Evolutionary conservation across 2,888 invertebrate species (phyloP).

Genomic region (Leptopilina syphax): DNA sequence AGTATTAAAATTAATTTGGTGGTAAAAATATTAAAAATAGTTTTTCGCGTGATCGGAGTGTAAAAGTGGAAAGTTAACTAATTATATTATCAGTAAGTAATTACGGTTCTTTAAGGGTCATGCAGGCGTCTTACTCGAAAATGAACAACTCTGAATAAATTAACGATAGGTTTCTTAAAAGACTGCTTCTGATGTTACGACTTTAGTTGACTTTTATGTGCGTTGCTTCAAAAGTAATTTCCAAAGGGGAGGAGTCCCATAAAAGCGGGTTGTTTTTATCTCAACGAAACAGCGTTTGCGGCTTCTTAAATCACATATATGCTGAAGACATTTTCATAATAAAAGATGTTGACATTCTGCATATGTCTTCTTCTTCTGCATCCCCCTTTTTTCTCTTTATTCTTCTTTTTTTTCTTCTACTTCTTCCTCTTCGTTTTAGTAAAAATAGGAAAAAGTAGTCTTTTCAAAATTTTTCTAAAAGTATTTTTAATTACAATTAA

Average conservation of each 20-base stretch:
- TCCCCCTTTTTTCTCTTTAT: neutral
- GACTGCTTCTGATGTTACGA: slow-evolving; percentile 43
- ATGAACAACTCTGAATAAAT: slow-evolving; percentile 41
- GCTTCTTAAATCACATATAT: neutral
- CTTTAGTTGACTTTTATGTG: slow-evolving; percentile 50
- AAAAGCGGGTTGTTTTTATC: slow-evolving; percentile 44
- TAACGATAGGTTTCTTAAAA: slow-evolving; percentile 28
- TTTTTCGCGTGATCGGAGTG: too few relatives aligned
- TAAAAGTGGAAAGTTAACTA: too few relatives aligned
- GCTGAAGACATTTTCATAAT: neutral
- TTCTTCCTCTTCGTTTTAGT: too few relatives aligned
- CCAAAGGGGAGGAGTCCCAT: slow-evolving; percentile 44
- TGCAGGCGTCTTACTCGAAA: slow-evolving; percentile 40
- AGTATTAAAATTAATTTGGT: too few relatives aligned
- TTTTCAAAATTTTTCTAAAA: neutral
- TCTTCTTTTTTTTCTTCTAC: neutral
- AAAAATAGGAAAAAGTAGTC: too few relatives aligned
- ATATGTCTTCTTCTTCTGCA: neutral
- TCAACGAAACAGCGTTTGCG: slow-evolving; percentile 1
- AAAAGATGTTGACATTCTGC: neutral
- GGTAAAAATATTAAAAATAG: too few relatives aligned
- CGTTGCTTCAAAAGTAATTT: slow-evolving; percentile 49
- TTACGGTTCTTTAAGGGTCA: neutral
- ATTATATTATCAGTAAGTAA: neutral
- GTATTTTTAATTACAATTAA: neutral